phyloP scores from a whole-genome alignment of 2,888 invertebrate species.

The Hypsopygia costalis region DNA sequence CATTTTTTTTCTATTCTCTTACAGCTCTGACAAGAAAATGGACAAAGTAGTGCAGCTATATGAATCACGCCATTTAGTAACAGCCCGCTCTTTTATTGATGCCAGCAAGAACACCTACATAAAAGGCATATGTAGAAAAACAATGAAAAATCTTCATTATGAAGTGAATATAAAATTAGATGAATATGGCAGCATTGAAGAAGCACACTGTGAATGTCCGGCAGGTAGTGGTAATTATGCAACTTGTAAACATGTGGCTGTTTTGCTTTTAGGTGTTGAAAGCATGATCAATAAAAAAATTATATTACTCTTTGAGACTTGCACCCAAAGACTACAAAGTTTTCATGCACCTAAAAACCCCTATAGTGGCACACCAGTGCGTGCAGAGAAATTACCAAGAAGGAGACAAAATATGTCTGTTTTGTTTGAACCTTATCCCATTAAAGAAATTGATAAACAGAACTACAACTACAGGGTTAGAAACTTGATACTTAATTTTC shows the following conservation, averaged over 20 bases:
- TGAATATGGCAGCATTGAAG: not conserved
- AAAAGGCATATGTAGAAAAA: too few species aligned
- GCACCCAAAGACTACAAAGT: not conserved
- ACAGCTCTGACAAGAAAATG: too few species aligned
- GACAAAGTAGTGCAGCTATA: too few species aligned
- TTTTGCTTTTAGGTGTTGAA: not conserved
- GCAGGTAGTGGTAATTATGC: slow-evolving; percentile 5
- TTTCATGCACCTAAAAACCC: not conserved
- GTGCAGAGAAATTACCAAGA: not conserved
- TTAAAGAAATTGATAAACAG: not conserved
- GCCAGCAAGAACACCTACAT: too few species aligned
- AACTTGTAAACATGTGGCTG: slow-evolving; percentile 7
- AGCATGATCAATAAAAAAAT: not conserved
- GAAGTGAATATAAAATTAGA: too few species aligned
- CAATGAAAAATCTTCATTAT: too few species aligned
- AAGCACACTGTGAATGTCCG: slow-evolving; percentile 5
- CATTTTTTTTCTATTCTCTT: too few species aligned
- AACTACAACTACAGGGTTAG: not conserved
- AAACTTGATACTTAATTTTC: not conserved
- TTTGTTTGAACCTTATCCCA: not conserved
- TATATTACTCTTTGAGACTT: not conserved
- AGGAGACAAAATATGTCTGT: not conserved
- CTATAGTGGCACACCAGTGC: slow-evolving; percentile 1
- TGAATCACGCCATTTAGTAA: too few species aligned
- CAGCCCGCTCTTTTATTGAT: too few species aligned